A percentile compares a stretch with the other conserved stretches of the same genome.
phyloP scores from a whole-genome alignment of 1,140 invertebrate species.

The Notospermus geniculatus region DNA sequence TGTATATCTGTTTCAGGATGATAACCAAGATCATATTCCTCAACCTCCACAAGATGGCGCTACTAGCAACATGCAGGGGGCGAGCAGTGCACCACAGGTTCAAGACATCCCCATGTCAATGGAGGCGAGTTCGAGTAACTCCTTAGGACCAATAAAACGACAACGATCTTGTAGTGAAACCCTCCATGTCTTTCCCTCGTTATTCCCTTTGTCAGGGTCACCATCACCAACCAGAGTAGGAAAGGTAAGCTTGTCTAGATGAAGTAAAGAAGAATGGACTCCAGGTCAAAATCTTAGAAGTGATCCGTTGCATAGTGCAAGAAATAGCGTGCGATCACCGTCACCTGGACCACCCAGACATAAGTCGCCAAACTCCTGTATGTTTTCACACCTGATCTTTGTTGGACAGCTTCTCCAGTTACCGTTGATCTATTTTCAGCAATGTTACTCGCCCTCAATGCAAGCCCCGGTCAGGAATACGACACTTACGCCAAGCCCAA shows the following conservation, averaged over 20 bases:
- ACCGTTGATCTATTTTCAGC: constrained; percentile 56
- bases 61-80: not conserved
- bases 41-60: not conserved
- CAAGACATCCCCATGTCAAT: constrained; percentile 19
- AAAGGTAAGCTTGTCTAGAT: constrained; percentile 18
- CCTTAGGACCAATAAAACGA: constrained; percentile 17
- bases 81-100: not conserved
- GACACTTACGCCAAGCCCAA: constrained; percentile 67
- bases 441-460: constrained; percentile 67
- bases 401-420: constrained; percentile 1
- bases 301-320: not conserved
- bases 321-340: not conserved
- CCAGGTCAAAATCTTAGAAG: not conserved
- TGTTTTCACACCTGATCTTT: constrained; percentile 9
- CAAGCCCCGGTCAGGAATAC: constrained; percentile 62
- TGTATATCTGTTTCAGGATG: not conserved
- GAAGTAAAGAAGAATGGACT: not conserved
- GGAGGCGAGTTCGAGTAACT: not conserved
- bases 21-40: constrained; percentile 1
- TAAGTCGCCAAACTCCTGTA: not conserved
- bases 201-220: constrained; percentile 61
- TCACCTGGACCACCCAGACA: not conserved
- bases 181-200: constrained; percentile 54
- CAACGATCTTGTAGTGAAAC: constrained; percentile 52
- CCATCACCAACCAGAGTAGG: constrained; percentile 64